These are phyloP conservation scores for Drosophila ezoana DNA, from an alignment of 2,888 invertebrate species.

Conservation along the genomic window DNA sequence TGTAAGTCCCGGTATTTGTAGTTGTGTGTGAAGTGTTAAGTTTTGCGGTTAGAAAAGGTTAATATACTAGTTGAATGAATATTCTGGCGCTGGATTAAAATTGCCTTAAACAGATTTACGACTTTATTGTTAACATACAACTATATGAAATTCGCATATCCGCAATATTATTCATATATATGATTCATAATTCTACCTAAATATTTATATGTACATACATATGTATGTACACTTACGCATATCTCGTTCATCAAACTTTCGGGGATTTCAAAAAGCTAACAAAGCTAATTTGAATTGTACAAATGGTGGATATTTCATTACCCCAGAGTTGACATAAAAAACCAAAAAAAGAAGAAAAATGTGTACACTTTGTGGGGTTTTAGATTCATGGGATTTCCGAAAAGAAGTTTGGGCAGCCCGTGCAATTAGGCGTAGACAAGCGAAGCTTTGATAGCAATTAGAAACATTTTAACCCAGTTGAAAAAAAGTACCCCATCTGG, in stretches of 20 bases:
- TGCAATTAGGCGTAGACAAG: slow-evolving; percentile 2
- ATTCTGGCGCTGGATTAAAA: not conserved
- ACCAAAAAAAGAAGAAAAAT: slow-evolving; percentile 8
- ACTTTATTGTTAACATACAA: not conserved
- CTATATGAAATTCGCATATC: not conserved
- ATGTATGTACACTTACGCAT: not conserved
- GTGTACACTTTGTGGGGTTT: slow-evolving; percentile 16
- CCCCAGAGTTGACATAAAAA: not conserved
- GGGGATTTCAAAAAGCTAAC: slow-evolving; percentile 38
- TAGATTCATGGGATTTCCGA: slow-evolving; percentile 26
- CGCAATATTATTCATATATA: not conserved
- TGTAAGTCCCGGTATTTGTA: slow-evolving; percentile 10
- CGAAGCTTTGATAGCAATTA: slow-evolving; percentile 32
- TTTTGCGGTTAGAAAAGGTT: slow-evolving; percentile 8
- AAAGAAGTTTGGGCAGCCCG: slow-evolving; percentile 12
- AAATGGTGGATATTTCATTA: slow-evolving; percentile 12
- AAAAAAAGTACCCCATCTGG: slow-evolving; percentile 20
- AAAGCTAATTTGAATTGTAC: too few species aligned
- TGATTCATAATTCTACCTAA: not conserved
- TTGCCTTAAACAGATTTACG: not conserved
- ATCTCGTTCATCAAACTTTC: slow-evolving; percentile 20
- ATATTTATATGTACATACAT: not conserved
- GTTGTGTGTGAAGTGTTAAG: not conserved
- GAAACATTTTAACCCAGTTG: slow-evolving; percentile 21
- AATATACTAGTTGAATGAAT: not conserved